phyloP scores from a whole-genome alignment of 2,113 vertebrate genomes.

The Podarcis cretensis region DNA sequence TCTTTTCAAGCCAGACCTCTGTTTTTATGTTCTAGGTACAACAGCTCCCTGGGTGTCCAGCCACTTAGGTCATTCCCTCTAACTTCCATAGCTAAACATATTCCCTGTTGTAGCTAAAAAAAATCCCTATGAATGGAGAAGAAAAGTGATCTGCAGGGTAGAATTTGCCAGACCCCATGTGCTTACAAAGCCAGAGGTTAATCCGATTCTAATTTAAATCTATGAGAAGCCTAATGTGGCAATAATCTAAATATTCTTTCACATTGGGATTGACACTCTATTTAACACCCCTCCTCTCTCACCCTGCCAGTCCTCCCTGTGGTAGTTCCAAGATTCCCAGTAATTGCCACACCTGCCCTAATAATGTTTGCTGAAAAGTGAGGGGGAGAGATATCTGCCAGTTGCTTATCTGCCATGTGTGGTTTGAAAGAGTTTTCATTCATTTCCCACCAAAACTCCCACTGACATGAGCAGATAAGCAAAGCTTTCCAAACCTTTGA shows the following conservation, averaged over 20 bases:
- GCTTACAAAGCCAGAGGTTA: constrained; percentile 62
- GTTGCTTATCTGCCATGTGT: neutral
- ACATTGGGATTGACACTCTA: neutral
- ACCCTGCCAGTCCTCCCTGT: constrained; percentile 6
- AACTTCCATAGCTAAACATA: neutral
- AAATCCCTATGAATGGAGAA: constrained; percentile 62
- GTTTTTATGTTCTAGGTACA: constrained; percentile 4
- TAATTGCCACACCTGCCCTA: constrained; percentile 17
- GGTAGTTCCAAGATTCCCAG: constrained; percentile 44
- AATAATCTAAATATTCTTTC: constrained; percentile 62
- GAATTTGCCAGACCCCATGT: constrained; percentile 48
- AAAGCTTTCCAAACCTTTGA: constrained; percentile 50
- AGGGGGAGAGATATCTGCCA: too few species aligned
- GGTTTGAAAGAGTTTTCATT: constrained; percentile 54
- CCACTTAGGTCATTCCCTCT: constrained; percentile 58
- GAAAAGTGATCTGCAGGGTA: constrained; percentile 55
- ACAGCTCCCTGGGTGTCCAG: constrained; percentile 54
- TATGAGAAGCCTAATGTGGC: constrained; percentile 43
- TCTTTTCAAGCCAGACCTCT: constrained; percentile 34
- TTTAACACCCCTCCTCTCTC: neutral
- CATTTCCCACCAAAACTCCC: constrained; percentile 14
- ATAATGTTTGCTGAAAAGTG: constrained; percentile 41
- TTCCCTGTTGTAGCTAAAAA: constrained; percentile 58
- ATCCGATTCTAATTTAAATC: constrained; percentile 54
- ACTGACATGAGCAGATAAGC: constrained; percentile 43